phyloP scores from a whole-genome alignment of 2,113 vertebrate genomes.

The Cyrtonyx montezumae region DNA sequence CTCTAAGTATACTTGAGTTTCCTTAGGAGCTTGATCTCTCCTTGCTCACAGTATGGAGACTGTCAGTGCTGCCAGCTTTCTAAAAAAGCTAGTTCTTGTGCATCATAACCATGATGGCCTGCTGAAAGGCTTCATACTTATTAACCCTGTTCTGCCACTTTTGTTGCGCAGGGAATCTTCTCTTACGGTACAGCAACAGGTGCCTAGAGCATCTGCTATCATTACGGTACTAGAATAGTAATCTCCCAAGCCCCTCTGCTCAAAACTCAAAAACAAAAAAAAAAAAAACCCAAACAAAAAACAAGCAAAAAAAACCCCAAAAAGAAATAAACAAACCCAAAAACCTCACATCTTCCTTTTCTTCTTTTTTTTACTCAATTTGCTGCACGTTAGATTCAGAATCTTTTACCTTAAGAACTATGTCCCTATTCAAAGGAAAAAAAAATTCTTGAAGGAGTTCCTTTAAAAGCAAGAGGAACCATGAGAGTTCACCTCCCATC shows the following conservation, averaged over 20 bases:
- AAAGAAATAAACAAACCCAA: no score
- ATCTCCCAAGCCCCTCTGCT: background rate
- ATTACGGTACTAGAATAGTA: background rate
- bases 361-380: background rate
- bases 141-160: background rate
- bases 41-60: background rate
- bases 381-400: background rate
- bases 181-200: background rate
- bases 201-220: background rate
- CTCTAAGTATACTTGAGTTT: rapidly evolving
- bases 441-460: background rate
- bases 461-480: background rate
- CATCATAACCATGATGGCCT: background rate
- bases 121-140: background rate
- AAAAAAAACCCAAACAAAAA: no score
- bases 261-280: background rate
- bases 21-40: background rate
- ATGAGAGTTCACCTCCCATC: background rate
- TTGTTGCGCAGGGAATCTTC: background rate
- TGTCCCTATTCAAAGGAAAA: background rate
- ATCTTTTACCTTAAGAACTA: background rate
- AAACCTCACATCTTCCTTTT: background rate
- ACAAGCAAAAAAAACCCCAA: no score
- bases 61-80: background rate
- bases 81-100: background rate